Conservation (phyloP, 2,888 invertebrate genomes). For the Temnothorax rugatulus region DNA sequence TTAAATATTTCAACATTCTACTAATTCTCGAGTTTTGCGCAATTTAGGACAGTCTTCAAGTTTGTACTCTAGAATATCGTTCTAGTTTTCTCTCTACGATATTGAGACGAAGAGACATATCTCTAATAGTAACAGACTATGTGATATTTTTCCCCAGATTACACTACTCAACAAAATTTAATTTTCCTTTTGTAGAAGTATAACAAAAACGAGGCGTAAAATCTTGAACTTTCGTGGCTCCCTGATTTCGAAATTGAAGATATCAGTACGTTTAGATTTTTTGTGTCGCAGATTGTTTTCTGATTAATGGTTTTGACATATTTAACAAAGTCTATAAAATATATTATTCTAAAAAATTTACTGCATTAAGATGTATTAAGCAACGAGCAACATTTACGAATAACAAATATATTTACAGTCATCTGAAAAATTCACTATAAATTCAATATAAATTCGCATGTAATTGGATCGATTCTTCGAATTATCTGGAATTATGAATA, state of each 20-base stretch:
- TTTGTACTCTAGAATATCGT: conserved; percentile 7
- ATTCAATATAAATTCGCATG: neutral
- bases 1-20: neutral
- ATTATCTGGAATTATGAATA: neutral
- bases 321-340: neutral
- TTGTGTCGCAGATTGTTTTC: neutral
- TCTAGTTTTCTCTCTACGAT: conserved; percentile 39
- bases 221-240: neutral
- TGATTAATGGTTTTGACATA: neutral
- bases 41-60: neutral
- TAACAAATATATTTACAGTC: neutral
- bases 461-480: neutral
- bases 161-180: conserved; percentile 50
- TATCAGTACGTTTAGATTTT: conserved; percentile 39
- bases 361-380: neutral
- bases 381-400: neutral
- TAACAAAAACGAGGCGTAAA: neutral
- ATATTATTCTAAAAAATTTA: neutral
- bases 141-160: conserved; percentile 43
- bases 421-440: neutral
- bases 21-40: neutral
- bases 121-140: conserved; percentile 31
- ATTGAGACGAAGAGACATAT: conserved; percentile 28
- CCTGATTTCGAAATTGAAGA: conserved; percentile 14
- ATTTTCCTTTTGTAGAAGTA: conserved; percentile 47